Evolutionary conservation across 2,797 vertebrate genomes (phyloP).

Genomic region (Limosa lapponica): DNA sequence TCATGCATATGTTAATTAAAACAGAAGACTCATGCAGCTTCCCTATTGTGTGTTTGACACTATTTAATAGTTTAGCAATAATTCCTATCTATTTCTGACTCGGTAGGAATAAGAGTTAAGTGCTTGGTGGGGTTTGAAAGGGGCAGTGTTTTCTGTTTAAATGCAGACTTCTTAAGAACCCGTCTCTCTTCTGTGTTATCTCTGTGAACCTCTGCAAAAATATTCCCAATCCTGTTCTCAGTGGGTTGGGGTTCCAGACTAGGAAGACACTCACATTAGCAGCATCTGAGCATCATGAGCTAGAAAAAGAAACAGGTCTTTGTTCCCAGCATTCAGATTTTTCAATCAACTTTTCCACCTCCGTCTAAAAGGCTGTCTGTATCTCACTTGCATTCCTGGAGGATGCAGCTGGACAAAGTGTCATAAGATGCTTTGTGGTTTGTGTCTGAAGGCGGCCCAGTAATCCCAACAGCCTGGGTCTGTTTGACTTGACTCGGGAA

Average conservation of each 20-base stretch:
- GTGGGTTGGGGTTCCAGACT: not conserved
- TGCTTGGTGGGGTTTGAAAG: not conserved
- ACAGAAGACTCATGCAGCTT: not conserved
- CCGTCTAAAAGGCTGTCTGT: not conserved
- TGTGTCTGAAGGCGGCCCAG: conserved; percentile 23
- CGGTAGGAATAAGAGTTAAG: not conserved
- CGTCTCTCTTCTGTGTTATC: not conserved
- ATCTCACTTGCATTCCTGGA: not conserved
- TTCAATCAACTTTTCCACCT: not conserved
- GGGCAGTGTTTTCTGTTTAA: not conserved
- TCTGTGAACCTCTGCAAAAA: not conserved
- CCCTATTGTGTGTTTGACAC: not conserved
- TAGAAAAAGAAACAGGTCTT: conserved; percentile 41
- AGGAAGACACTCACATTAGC: not conserved
- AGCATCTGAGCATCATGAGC: conserved; percentile 59
- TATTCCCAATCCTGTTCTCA: not conserved
- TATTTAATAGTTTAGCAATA: not conserved
- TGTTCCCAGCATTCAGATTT: conserved; percentile 12
- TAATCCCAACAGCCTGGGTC: not conserved
- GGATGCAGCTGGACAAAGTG: not conserved
- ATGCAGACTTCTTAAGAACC: not conserved
- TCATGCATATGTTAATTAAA: not conserved
- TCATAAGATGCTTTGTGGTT: conserved; percentile 60
- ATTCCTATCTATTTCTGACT: not conserved
- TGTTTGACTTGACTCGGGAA: not conserved